A percentile compares a stretch with the other conserved stretches of the same genome.
Evolutionary conservation across 2,888 invertebrate species (phyloP).

Genomic region (Hetaerina titia): DNA sequence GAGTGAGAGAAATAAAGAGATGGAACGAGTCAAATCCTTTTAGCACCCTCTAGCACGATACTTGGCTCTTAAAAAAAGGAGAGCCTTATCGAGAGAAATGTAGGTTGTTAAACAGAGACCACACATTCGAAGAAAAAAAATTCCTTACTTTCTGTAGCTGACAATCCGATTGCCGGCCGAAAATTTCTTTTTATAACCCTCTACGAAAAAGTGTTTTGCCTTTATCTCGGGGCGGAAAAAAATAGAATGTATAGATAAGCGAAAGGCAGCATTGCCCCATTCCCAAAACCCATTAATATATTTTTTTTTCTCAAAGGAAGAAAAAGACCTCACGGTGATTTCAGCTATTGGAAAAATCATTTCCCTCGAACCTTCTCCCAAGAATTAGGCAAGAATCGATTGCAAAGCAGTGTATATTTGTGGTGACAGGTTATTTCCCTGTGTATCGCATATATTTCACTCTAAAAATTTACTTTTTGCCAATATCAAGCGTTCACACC

Average conservation of each 20-base stretch:
- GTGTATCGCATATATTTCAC: not conserved
- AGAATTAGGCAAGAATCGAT: conserved; percentile 44
- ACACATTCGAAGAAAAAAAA: conserved; percentile 25
- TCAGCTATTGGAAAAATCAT: conserved; percentile 1
- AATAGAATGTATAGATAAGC: conserved; percentile 47
- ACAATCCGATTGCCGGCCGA: conserved; percentile 54
- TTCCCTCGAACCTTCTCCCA: not conserved
- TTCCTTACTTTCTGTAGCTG: not conserved
- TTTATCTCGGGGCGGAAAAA: conserved; percentile 42
- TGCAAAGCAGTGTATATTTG: conserved; percentile 9
- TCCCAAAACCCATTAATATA: conserved; percentile 43
- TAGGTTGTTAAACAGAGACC: conserved; percentile 62
- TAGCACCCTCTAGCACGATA: conserved; percentile 50
- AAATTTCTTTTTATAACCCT: conserved; percentile 58
- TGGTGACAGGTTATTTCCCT: conserved; percentile 12
- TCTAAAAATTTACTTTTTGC: not conserved
- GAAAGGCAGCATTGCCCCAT: conserved; percentile 28
- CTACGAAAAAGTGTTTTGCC: conserved; percentile 36
- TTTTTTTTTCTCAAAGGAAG: conserved; percentile 14
- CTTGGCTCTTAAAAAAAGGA: conserved; percentile 1
- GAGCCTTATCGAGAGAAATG: conserved; percentile 39
- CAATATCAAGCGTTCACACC: not conserved
- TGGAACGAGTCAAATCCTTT: conserved; percentile 44
- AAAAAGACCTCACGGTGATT: conserved; percentile 24
- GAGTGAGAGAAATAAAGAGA: not conserved